Percentiles rank a stretch among this genome's conserved stretches.
phyloP scores from a whole-genome alignment of 2,888 invertebrate species.

The Cheiracanthium punctorium region DNA sequence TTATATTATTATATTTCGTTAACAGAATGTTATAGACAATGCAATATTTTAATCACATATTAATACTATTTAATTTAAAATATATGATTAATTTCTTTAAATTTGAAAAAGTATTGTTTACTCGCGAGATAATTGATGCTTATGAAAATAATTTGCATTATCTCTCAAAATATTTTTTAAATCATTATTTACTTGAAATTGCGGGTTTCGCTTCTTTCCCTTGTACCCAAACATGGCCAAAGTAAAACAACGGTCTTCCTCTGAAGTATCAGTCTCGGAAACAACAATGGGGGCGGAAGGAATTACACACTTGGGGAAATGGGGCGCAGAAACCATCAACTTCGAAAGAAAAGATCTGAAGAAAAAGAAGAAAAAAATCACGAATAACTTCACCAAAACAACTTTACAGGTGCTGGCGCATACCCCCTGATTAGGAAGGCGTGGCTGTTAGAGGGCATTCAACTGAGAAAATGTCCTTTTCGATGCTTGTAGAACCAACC shows the following conservation, averaged over 20 bases:
- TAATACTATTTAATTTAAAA: no score
- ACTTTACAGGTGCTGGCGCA: slow-evolving; percentile 10
- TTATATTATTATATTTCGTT: no score
- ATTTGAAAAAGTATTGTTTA: no score
- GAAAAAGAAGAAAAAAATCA: neutral
- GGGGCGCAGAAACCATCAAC: slow-evolving; percentile 31
- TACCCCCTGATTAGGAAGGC: slow-evolving; percentile 63
- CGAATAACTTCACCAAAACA: slow-evolving; percentile 17
- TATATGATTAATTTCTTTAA: no score
- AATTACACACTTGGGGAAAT: slow-evolving; percentile 24
- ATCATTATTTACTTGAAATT: no score
- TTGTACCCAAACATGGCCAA: neutral
- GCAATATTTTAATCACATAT: no score
- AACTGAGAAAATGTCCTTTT: slow-evolving; percentile 56
- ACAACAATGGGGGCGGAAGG: slow-evolving; percentile 2
- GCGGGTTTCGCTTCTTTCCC: no score
- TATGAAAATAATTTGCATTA: no score
- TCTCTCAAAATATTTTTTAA: no score
- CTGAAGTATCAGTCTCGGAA: slow-evolving; percentile 19
- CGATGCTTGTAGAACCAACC: slow-evolving; percentile 24
- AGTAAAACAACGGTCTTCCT: neutral
- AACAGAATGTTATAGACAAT: no score
- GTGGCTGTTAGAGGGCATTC: slow-evolving; percentile 54
- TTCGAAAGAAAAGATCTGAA: slow-evolving; percentile 11
- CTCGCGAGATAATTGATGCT: no score